Conservation (phyloP, 92 coral and sea anemone genomes). For the Bergia puertoricense region DNA sequence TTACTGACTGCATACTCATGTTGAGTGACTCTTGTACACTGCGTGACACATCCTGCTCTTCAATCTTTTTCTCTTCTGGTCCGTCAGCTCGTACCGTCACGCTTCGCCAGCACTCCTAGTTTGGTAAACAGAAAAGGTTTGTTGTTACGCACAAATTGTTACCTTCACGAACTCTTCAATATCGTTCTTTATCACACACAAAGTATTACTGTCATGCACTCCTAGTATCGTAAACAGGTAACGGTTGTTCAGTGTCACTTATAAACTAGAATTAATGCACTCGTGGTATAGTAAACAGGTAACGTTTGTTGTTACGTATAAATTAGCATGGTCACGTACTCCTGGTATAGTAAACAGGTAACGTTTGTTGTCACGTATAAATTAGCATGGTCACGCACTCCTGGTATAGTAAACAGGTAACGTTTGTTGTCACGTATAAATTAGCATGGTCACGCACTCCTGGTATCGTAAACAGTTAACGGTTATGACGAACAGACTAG, state of each 20-base stretch:
- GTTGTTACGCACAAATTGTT: background rate
- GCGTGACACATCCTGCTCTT: background rate
- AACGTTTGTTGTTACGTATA: background rate
- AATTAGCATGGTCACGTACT: background rate
- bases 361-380: background rate
- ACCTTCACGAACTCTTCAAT: too few relatives aligned
- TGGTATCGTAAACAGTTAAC: background rate
- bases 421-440: background rate
- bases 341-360: background rate
- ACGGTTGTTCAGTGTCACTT: background rate
- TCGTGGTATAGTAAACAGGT: background rate
- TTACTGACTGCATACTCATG: conserved; percentile 31
- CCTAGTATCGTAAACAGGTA: background rate
- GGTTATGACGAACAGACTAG: too few relatives aligned
- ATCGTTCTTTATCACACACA: background rate
- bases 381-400: background rate
- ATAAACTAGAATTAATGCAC: background rate
- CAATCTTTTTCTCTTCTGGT: background rate
- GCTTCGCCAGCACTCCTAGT: conserved; percentile 36
- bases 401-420: background rate
- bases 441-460: background rate
- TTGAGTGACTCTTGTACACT: background rate
- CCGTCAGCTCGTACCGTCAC: conserved; percentile 36
- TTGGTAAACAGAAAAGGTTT: background rate
- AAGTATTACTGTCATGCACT: background rate